Conservation (phyloP, 1,140 invertebrate species). For the Ceratosolen fusciceps region DNA sequence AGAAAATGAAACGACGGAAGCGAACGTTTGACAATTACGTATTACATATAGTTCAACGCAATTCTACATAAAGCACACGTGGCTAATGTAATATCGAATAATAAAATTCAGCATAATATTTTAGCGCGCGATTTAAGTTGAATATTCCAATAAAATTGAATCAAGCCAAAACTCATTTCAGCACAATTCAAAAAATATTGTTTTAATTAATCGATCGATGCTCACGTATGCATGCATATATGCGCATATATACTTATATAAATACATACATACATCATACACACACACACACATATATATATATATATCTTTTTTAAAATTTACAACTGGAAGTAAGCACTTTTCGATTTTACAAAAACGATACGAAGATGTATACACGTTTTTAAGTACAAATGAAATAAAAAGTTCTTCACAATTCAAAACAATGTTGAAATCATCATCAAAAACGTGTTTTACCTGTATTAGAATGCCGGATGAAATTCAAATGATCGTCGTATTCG, state of each 20-base stretch:
- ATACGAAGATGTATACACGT: background rate
- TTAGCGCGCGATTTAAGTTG: background rate
- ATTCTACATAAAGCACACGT: slow-evolving; percentile 8
- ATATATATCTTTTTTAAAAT: slow-evolving; percentile 20
- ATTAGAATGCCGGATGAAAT: background rate
- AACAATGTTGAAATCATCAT: no score
- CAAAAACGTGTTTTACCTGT: background rate
- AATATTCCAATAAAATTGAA: slow-evolving; percentile 15
- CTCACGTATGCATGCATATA: no score
- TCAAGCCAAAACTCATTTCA: background rate
- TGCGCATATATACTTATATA: no score
- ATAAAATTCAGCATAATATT: slow-evolving; percentile 24
- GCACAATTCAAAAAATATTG: no score
- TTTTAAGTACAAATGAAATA: slow-evolving; percentile 3
- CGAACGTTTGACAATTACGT: background rate
- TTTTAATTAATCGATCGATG: no score
- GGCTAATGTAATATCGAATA: background rate
- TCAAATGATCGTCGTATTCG: background rate
- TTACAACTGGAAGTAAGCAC: background rate
- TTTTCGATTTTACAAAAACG: background rate
- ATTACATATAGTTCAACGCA: background rate
- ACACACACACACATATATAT: no score
- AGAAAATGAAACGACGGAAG: slow-evolving; percentile 1
- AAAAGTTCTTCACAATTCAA: background rate
- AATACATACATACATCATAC: no score